Evolutionary conservation across 2,888 invertebrate species (phyloP), one percentile per base, ranked within the genome.

Genomic region (Amiota minor): DNA sequence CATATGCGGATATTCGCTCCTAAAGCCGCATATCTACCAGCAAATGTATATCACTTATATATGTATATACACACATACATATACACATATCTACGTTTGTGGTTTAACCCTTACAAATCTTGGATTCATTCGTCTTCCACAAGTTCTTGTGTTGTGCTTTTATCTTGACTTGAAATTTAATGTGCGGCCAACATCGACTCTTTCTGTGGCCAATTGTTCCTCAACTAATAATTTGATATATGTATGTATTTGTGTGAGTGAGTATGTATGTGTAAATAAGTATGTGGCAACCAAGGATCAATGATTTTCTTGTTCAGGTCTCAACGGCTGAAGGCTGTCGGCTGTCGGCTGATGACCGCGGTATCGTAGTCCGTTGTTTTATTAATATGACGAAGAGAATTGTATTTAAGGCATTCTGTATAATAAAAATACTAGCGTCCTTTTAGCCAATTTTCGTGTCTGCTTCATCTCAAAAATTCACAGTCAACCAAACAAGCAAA

Each of bases 381-480:
- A 35, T 35, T 20, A 59, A 62, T 50, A 72, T 76, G 74, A 75
- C 78, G 64, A 75, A 79, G 79, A 80, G 75, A 78, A 77, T 75
- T 79, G 77, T 80, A 80, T 75, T 79, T 79, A 79, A 76, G 74
- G 79, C 72, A 77, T 80, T 74, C 64, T 53, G 23, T 12, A 77
- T 75, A 80, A 79, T 73, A 80, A 79, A 79, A 78, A 53, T 75
- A 69, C 56, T 73, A 83, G 82, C 81, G 85, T 82, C 81, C 35
- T 72, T 75, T 78, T 70, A 74, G 81, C 80, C 82, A 83, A 85
- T 81, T 81, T 81, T 81, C 80, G 73, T 77, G 81, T 76, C 74
- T 47, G 47, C 75, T 16, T 76, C 75, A 78, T 76, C 80, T 75
- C 75, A 70, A 71, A 71, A 56, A 75, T 59, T 70, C 68, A 35